Conservation (phyloP, 2,113 vertebrate species). For the Lutjanus erythropterus region DNA sequence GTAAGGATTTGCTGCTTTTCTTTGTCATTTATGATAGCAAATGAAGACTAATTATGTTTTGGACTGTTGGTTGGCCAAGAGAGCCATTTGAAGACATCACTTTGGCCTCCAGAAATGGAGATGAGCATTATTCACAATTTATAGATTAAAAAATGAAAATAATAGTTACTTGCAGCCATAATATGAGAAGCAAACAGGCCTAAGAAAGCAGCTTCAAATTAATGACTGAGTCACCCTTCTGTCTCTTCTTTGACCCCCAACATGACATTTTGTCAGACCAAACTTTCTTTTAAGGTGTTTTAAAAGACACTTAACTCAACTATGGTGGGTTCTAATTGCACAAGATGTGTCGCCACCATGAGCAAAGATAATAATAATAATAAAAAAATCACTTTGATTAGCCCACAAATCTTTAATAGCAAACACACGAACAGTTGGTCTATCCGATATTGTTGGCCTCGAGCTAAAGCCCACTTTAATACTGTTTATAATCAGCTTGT, state of each 20-base stretch:
- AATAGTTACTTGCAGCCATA: too few species aligned
- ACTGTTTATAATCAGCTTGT: slow-evolving; percentile 24
- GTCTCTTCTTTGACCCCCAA: neutral
- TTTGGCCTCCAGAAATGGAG: too few species aligned
- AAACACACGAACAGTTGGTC: neutral
- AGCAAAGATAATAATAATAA: accelerated
- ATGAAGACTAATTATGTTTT: too few species aligned
- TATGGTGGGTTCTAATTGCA: slow-evolving; percentile 8
- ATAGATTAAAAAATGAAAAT: too few species aligned
- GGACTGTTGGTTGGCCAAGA: too few species aligned
- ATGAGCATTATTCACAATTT: too few species aligned
- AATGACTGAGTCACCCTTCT: neutral
- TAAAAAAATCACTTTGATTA: neutral
- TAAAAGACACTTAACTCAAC: neutral
- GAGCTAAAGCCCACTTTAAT: neutral
- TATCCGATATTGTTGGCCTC: neutral
- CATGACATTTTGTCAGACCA: neutral
- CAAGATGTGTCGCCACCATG: neutral
- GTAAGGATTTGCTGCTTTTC: too few species aligned
- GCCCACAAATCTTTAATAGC: neutral
- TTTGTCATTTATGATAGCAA: too few species aligned
- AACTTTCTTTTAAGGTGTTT: slow-evolving; percentile 1
- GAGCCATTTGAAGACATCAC: too few species aligned
- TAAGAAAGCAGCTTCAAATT: neutral
- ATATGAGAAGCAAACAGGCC: neutral